These are phyloP conservation scores for Epicampocera succincta DNA, from an alignment of 2,888 invertebrate genomes.

Conservation along the genomic window DNA sequence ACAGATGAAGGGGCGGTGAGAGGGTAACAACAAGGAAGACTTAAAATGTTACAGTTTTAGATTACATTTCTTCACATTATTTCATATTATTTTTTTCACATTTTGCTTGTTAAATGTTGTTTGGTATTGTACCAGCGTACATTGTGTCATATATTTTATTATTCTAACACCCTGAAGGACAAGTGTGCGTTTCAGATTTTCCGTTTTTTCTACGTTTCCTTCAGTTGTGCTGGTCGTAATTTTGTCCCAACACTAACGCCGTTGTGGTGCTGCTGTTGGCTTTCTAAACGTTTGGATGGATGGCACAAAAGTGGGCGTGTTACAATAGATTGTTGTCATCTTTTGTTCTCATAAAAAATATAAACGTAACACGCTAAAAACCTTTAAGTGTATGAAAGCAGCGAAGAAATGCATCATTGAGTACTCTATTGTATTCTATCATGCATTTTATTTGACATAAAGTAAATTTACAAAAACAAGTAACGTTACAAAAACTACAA, in stretches of 20 bases:
- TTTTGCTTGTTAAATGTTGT: conserved; percentile 11
- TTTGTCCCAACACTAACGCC: conserved; percentile 30
- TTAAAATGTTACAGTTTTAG: conserved; percentile 52
- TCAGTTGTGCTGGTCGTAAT: background rate
- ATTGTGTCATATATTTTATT: conserved; percentile 28
- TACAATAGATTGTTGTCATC: conserved; percentile 10
- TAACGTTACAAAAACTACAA: conserved; percentile 6
- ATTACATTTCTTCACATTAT: conserved; percentile 37
- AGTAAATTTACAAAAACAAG: background rate
- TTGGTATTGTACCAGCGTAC: background rate
- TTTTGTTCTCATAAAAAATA: background rate
- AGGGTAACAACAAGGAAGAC: conserved; percentile 14
- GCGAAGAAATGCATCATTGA: conserved; percentile 4
- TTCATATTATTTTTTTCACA: background rate
- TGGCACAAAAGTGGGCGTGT: background rate
- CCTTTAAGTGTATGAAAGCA: conserved; percentile 11
- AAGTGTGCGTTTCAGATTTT: conserved; percentile 28
- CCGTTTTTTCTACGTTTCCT: background rate
- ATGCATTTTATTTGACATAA: conserved; percentile 13
- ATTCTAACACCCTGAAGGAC: conserved; percentile 44
- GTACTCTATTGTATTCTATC: conserved; percentile 22
- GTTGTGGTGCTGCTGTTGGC: background rate
- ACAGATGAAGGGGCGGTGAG: background rate
- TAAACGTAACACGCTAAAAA: conserved; percentile 22
- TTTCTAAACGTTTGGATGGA: background rate